Evolutionary conservation across 2,797 vertebrate species (phyloP), one percentile per base, ranked within the genome.

Genomic region (Acipenser transmontanus): DNA sequence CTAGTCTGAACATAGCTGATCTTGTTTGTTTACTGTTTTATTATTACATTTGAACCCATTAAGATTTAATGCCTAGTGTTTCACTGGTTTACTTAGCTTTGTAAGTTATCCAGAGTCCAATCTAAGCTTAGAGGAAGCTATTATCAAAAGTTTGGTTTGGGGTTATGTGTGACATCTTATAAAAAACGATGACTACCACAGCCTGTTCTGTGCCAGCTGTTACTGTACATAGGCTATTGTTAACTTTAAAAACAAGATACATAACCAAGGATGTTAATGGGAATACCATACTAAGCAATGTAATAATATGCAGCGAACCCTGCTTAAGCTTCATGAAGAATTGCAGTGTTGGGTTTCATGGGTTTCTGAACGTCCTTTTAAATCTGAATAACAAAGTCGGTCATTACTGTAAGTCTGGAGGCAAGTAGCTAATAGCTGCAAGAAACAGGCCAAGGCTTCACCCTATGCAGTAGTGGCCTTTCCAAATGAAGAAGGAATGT

Each of bases 351-450:
- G 49, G 48, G 17, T 48, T 49, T 2, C 64, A 17, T 17, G 17
- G 17, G 17, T 17, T 52, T 61, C 20, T 61, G 60, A 51, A 61
- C 49, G 7, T 67, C 66, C 47, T 66, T 49, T 12, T 66, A 50
- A 66, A 67, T 51, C 66, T 67, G 66, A 67, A 61, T 67, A 67
- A 61, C 59, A 17, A n/a, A 54, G 59, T 66, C 57, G 12, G 52
- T 61, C 49, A 66, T 54, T 54, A 34, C 34, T 3, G 34, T 34
- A 61, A 61, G 47, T 61, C 60, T 61, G 49, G 10, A 47, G 66
- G 20, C 52, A 61, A 50, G 17, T 12, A 57, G 54, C 54, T 66
- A 49, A 59, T 12, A 47, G 48, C 50, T 59, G 66, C 48, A 49
- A 50, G 48, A 20, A 14, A 61, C 10, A 10, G 11, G 20, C 49